Base-by-base conservation (phyloP, 2,113 vertebrate genomes). In the Ifrita kowaldi region DNA sequence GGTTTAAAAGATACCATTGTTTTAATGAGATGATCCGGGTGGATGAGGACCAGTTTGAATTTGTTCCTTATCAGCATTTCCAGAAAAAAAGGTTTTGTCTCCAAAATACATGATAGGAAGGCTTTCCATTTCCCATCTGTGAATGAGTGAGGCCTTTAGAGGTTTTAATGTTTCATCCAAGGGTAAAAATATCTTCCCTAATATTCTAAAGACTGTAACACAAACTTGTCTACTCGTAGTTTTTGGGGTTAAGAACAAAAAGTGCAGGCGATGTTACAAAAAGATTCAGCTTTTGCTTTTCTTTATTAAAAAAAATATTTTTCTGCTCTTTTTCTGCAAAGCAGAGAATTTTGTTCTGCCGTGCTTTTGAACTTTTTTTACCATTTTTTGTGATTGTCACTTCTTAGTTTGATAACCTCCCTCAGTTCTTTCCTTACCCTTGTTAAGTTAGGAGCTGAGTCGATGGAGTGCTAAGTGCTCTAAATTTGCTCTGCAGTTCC, bases 41-140 rank as follows among this genome's bases (percentile, higher is more conserved):
- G 12, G 62, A 55, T 95, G 89, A 92, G 86, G 89, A 81, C 77
- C 69, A 90, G 79, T 88, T 95, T 87, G 96, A 96, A 94, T 96
- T 93, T 96, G 92, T 96, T 94, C 71, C 92, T 97, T 97, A 96
- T 96, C 96, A 95, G 85, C 86, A 70, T 86, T 96, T 96, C 90
- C 93, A 95, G 96, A 92, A 95, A 95, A 96, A 95, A 96, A 75
- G 88, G 76, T 93, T 84, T 92, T 96, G 92, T 96, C 90, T 93
- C 46, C 50, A 95, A 96, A 93, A 90, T 84, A 75, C 32, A 87
- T 50, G 92, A 93, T 84, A 94, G 90, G 76, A 84, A 94, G 47
- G 69, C 76, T 93, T 96, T 94, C 90, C 60, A 71, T 96, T 97
- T 96, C 65, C 46, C 76, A 87, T 93, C 60, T 79, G 53, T 94